Evolutionary conservation across 2,888 invertebrate genomes (phyloP).

Genomic region (Amiota communis): DNA sequence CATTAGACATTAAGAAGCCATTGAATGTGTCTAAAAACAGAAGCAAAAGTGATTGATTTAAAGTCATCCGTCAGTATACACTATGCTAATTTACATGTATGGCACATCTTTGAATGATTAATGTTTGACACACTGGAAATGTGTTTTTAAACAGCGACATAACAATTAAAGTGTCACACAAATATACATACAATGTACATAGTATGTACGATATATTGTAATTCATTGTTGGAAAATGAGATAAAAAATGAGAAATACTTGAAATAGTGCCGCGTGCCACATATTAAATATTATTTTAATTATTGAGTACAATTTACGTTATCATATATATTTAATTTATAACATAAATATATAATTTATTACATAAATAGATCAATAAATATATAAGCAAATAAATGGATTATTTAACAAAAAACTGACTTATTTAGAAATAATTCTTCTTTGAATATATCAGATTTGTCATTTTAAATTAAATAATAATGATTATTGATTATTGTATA

Average conservation of each 20-base stretch:
- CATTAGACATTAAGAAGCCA: conserved; percentile 13
- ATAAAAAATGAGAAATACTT: background rate
- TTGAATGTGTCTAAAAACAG: conserved; percentile 14
- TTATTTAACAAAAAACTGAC: background rate
- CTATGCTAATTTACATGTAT: conserved; percentile 10
- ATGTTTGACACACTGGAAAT: background rate
- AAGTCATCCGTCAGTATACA: background rate
- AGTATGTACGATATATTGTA: no score
- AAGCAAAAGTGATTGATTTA: conserved; percentile 6
- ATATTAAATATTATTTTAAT: background rate
- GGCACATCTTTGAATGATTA: conserved; percentile 23
- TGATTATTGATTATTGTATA: no score
- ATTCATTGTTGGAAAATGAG: no score
- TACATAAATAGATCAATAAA: background rate
- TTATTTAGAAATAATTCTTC: background rate
- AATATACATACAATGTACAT: no score
- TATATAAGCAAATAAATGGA: background rate
- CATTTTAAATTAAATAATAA: background rate
- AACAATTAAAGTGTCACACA: no score
- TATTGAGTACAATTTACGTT: no score
- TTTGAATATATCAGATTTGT: background rate
- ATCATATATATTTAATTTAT: no score
- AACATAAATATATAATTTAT: no score
- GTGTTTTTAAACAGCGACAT: background rate
- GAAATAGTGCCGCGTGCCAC: background rate